Percentiles rank a stretch among this genome's conserved stretches.
phyloP scores from a whole-genome alignment of 2,888 invertebrate genomes.

The Erebia palarica region DNA sequence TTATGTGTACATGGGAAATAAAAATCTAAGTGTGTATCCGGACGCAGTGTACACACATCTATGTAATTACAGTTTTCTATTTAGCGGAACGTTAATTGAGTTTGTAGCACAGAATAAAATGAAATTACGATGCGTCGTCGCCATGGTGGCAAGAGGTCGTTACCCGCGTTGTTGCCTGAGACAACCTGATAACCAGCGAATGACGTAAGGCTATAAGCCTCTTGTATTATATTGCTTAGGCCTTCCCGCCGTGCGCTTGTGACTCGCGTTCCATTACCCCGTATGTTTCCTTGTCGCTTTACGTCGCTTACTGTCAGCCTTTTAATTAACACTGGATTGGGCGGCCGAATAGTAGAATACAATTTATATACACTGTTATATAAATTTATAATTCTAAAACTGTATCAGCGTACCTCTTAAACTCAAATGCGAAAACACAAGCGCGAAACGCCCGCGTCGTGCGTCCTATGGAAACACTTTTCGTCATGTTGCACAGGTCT shows the following conservation, averaged over 20 bases:
- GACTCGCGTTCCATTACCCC: constrained; percentile 23
- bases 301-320: constrained; percentile 50
- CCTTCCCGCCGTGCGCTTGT: constrained; percentile 25
- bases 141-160: constrained; percentile 60
- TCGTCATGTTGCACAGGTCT: too few species aligned
- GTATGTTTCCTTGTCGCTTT: constrained; percentile 43
- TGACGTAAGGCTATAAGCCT: constrained; percentile 43
- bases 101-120: constrained; percentile 49
- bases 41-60: neutral
- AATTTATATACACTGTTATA: too few species aligned
- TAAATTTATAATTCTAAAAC: too few species aligned
- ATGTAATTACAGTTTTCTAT: constrained; percentile 42
- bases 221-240: constrained; percentile 33
- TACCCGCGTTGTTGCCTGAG: constrained; percentile 66
- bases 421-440: too few species aligned
- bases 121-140: constrained; percentile 48
- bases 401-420: too few species aligned
- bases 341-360: neutral
- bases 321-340: constrained; percentile 49
- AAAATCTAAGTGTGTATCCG: neutral
- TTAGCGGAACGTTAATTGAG: constrained; percentile 54
- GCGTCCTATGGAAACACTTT: too few species aligned
- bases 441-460: too few species aligned
- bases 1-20: neutral
- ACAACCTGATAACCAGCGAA: constrained; percentile 57